phyloP scores from a whole-genome alignment of 2,888 invertebrate genomes.

The Troides aeacus region DNA sequence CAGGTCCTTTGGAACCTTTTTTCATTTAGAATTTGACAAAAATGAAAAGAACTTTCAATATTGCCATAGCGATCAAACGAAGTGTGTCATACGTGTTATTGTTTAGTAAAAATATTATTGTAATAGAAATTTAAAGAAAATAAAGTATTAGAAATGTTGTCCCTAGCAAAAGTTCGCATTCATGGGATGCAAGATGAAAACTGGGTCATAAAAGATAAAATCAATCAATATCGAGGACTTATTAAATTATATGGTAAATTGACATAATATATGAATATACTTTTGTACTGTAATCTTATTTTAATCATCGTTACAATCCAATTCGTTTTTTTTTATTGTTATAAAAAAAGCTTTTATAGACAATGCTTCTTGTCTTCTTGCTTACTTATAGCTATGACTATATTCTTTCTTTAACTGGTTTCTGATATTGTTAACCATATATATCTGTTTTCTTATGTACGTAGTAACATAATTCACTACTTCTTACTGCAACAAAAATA shows the following conservation, averaged over 20 bases:
- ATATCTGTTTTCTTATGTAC: too few relatives aligned
- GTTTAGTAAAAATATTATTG: neutral
- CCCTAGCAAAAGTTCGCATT: slow-evolving; percentile 78
- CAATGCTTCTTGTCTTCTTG: too few relatives aligned
- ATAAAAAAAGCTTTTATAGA: too few relatives aligned
- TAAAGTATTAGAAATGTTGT: slow-evolving; percentile 61
- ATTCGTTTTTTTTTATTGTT: neutral
- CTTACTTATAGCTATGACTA: too few relatives aligned
- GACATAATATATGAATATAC: too few relatives aligned
- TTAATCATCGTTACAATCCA: neutral
- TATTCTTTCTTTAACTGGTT: too few relatives aligned
- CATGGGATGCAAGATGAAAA: slow-evolving; percentile 83
- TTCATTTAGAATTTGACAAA: neutral
- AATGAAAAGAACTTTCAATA: neutral
- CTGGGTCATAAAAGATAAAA: slow-evolving; percentile 84
- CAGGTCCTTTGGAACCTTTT: neutral
- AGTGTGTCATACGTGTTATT: neutral
- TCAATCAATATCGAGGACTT: slow-evolving; percentile 83
- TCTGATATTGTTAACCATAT: too few relatives aligned
- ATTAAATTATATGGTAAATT: slow-evolving; percentile 82
- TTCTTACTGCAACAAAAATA: too few relatives aligned
- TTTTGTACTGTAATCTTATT: neutral
- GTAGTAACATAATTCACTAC: too few relatives aligned
- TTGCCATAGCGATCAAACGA: neutral
- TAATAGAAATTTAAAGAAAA: neutral